A percentile compares a stretch with the other conserved stretches of the same genome.
These are phyloP conservation scores for Eretmochelys imbricata DNA, from an alignment of 2,113 vertebrate species.

Conservation along the genomic window DNA sequence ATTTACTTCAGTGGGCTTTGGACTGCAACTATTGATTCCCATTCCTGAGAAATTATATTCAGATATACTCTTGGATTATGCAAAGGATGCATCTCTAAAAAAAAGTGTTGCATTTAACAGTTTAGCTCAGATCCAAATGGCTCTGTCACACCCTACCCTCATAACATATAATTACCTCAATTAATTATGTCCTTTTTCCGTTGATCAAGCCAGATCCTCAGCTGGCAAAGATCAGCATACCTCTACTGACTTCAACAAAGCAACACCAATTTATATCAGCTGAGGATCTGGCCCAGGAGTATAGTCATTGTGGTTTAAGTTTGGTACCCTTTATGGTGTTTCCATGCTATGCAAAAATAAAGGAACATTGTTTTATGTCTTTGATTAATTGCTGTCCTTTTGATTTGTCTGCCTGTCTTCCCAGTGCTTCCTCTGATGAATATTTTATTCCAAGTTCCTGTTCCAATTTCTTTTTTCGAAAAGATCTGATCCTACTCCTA, in stretches of 20 bases:
- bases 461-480: background rate
- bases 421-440: conserved; percentile 17
- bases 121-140: conserved; percentile 15
- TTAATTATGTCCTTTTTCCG: conserved; percentile 12
- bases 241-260: background rate
- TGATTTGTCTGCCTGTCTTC: background rate
- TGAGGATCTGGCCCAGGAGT: background rate
- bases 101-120: background rate
- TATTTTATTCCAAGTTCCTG: conserved; percentile 28
- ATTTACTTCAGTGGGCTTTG: background rate
- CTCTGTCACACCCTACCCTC: background rate
- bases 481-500: too few species aligned
- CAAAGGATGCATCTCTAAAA: background rate
- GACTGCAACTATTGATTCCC: background rate
- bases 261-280: background rate
- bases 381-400: conserved; percentile 47
- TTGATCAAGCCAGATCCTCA: background rate
- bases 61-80: background rate
- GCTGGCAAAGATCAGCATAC: conserved; percentile 2
- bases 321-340: background rate
- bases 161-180: background rate
- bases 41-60: background rate
- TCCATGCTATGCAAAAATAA: conserved; percentile 19
- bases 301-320: conserved; percentile 14
- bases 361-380: background rate